Percentiles rank a stretch among this genome's conserved stretches.
phyloP scores from a whole-genome alignment of 2,113 vertebrate genomes.

The Gavia stellata region DNA sequence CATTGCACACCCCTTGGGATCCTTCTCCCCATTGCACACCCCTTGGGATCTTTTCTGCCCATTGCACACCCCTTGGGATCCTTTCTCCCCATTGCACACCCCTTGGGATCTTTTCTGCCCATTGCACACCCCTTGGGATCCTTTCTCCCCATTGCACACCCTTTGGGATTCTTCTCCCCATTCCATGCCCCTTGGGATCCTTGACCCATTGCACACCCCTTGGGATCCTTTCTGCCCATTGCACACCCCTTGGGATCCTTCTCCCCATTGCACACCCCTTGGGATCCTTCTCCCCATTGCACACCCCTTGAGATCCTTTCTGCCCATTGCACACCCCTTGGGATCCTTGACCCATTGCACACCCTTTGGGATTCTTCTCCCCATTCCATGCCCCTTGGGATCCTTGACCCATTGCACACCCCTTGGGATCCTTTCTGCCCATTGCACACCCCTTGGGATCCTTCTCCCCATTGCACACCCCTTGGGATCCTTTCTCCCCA shows the following conservation, averaged over 20 bases:
- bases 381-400: neutral
- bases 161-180: neutral
- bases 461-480: neutral
- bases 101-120: too few species aligned
- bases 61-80: neutral
- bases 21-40: neutral
- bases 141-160: neutral
- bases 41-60: neutral
- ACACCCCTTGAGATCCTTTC: too few species aligned
- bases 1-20: neutral
- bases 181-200: neutral
- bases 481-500: neutral
- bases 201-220: neutral
- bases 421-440: neutral
- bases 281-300: too few species aligned
- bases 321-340: too few species aligned
- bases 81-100: fast-evolving
- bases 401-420: neutral
- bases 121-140: too few species aligned
- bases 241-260: neutral
- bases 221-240: neutral
- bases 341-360: too few species aligned
- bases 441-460: neutral
- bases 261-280: neutral
- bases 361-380: neutral